A percentile compares a stretch with the other conserved stretches of the same genome.
These are phyloP conservation scores for Asarcornis scutulata DNA, from an alignment of 2,113 vertebrate genomes.

Conservation along the genomic window DNA sequence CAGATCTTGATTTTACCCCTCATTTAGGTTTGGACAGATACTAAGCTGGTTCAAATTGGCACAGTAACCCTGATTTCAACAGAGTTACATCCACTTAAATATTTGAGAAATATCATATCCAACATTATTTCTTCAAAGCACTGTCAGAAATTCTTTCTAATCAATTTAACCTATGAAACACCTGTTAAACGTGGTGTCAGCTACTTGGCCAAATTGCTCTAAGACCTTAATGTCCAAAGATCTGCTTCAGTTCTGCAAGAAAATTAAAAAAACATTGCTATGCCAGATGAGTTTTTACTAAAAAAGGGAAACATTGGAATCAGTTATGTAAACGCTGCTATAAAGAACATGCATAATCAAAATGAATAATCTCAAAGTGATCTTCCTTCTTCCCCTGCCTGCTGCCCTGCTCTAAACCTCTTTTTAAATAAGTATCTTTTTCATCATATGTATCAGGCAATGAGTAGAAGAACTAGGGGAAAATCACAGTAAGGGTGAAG, in stretches of 20 bases:
- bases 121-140: not conserved
- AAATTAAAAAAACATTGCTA: not conserved
- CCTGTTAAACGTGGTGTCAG: not conserved
- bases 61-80: too few species aligned
- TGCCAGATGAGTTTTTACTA: not conserved
- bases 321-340: not conserved
- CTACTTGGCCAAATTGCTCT: not conserved
- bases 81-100: not conserved
- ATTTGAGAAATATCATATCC: not conserved
- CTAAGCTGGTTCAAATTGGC: too few species aligned
- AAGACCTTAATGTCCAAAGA: not conserved
- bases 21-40: slow-evolving; percentile 20
- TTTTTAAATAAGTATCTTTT: not conserved
- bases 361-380: not conserved
- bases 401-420: not conserved
- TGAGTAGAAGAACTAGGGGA: not conserved
- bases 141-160: not conserved
- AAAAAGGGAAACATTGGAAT: not conserved
- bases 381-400: not conserved
- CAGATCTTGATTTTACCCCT: not conserved
- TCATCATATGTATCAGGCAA: not conserved
- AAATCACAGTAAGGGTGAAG: not conserved
- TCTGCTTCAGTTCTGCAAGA: not conserved
- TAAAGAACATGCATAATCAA: not conserved
- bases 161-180: not conserved